Base-by-base conservation (phyloP, 2,888 invertebrate genomes). In the Philereme vetulata region DNA sequence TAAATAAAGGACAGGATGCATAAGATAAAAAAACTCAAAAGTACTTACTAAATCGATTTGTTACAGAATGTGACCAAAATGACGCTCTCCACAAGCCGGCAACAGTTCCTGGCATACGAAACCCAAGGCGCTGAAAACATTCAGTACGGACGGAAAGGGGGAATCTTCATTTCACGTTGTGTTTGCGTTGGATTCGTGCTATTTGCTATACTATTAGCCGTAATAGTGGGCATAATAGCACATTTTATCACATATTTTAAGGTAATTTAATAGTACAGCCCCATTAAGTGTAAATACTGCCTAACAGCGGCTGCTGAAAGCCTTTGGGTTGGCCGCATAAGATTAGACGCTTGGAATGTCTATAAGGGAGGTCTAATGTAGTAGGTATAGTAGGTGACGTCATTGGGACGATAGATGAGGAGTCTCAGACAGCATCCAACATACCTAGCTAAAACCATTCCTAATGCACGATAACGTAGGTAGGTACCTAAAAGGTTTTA, bases 91-190 rank as follows among this genome's bases (percentile, higher is more conserved):
- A 90, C 82, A 44, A 94, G 93, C 72, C 90, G 94, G 63, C 93
- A 93, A 66, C 94, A 95, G 78, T 95, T 95, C 75, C 81, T 94
- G 65, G 91, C 94, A 0, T 94, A 93, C 68, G 94, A 94, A 70
- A 75, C 89, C 1, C 92, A 93, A 36, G 80, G 84, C 5, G 78
- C 90, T 47, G 93, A 91, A 65, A 92, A 93, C 60, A 93, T 94
- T 47, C 91, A 93, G 50, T 94, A 94, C 75, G 92, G 92, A 63
- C 85, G 94, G 66, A 92, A 88, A 63, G 94, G 94, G 8, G 95
- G 95, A 42, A 90, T 94, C 68, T 95, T 94, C 74, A 88, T 95
- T 32, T 93, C 94, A 44, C 93, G 93, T 60, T 94, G 93, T 72
- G 93, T 94, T n/a, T 93, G 93, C 67, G 77, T 92, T 33, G 76